Conservation (phyloP, 1,140 invertebrate genomes). For the Cephus cinctus region DNA sequence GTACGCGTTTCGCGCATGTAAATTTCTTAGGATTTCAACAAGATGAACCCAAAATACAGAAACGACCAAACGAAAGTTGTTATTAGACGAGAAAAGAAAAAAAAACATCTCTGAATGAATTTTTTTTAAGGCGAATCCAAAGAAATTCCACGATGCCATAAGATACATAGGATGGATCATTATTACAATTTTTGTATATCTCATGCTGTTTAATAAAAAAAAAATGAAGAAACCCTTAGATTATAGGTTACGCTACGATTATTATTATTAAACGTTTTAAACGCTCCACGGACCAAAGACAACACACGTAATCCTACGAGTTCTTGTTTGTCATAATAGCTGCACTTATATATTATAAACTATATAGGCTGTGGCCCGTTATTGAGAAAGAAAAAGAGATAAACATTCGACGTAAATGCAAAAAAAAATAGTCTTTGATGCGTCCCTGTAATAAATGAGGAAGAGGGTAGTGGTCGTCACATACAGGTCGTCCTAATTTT, state of each 20-base stretch:
- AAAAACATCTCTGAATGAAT: too few relatives aligned
- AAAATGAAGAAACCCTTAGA: conserved; percentile 7
- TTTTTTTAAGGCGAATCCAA: too few relatives aligned
- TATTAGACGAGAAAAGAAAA: too few relatives aligned
- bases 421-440: not conserved
- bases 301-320: conserved; percentile 30
- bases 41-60: too few relatives aligned
- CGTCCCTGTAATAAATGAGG: not conserved
- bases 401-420: not conserved
- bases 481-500: not conserved
- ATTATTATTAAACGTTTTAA: conserved; percentile 36
- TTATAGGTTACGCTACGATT: conserved; percentile 12
- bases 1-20: too few relatives aligned
- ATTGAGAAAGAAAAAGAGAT: not conserved
- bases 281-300: conserved; percentile 45
- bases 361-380: conserved; percentile 24
- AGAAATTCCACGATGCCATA: too few relatives aligned
- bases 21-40: too few relatives aligned
- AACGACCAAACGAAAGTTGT: too few relatives aligned
- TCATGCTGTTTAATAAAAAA: conserved; percentile 1
- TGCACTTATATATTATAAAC: too few relatives aligned
- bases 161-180: too few relatives aligned
- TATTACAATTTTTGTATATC: conserved; percentile 14
- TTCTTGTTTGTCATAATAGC: conserved; percentile 28
- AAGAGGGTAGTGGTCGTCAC: not conserved